phyloP scores from a whole-genome alignment of 2,113 vertebrate genomes.

The Prionailurus bengalensis region DNA sequence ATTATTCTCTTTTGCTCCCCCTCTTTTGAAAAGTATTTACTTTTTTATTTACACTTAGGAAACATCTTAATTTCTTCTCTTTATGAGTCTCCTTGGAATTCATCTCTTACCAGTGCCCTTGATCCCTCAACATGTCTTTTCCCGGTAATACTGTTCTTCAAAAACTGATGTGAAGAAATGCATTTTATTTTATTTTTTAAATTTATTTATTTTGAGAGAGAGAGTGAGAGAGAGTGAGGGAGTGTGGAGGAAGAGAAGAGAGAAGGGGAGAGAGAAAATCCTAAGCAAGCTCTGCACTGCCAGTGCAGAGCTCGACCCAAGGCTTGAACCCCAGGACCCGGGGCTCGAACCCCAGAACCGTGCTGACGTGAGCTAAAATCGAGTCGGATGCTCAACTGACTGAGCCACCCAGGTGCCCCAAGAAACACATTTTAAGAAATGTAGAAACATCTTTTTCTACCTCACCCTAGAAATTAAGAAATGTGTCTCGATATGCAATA shows the following conservation, averaged over 20 bases:
- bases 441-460: not conserved
- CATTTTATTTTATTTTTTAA: not conserved
- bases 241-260: too few species aligned
- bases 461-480: not conserved
- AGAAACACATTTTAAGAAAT: not conserved
- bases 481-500: not conserved
- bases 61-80: slow-evolving; percentile 20
- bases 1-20: not conserved
- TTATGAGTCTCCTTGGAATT: slow-evolving; percentile 23
- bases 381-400: too few species aligned
- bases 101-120: not conserved
- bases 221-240: too few species aligned
- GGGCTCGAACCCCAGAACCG: too few species aligned
- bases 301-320: too few species aligned
- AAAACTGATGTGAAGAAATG: not conserved
- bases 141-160: not conserved
- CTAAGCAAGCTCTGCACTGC: too few species aligned
- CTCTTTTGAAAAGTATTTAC: slow-evolving; percentile 16
- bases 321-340: too few species aligned
- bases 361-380: too few species aligned
- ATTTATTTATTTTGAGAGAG: too few species aligned
- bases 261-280: too few species aligned
- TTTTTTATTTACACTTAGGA: not conserved
- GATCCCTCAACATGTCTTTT: not conserved
- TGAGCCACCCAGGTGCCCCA: too few species aligned